Evolutionary conservation across 2,113 vertebrate genomes (phyloP), one percentile per base, ranked within the genome.

Genomic region (Gadus macrocephalus): DNA sequence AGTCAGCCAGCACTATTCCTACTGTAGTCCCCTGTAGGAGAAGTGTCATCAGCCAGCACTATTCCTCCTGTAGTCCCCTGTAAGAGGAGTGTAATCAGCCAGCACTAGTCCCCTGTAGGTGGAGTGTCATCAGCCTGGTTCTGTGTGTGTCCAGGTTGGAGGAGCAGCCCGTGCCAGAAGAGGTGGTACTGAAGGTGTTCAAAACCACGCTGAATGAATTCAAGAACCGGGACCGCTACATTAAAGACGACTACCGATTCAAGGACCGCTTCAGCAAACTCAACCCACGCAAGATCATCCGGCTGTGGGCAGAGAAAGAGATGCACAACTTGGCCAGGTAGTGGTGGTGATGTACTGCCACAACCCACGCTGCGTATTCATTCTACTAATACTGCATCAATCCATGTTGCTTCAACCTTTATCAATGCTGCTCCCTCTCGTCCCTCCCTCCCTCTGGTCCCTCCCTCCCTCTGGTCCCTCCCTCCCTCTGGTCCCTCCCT

Each of bases 141-240:
- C 20, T 20, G 16, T 28, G 67, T 65, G 16, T 28, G 67, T 65
- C 56, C 68, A 95, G 94, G 15, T 71, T 93, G 87, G 89, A 93
- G 79, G 90, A 91, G 78, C 91, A 92, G 88, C 78, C 88, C 15
- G 85, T 98, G 61, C 95, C 97, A 6, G 67, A 89, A 16, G 96
- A 98, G 69, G 96, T 95, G 85, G 97, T 97, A 53, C 92, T 98
- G 79, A 99, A 99, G 86, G 97, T 99, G 17, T 99, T 96, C 82
- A 98, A 99, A 89, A 99, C 97, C 9, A 99, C 96, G 1, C 92
- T 99, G 53, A 99, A 98, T 85, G 97, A 99, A 81, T 99, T 99
- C 88, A 98, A 92, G 90, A 98, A 96, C 88, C 85, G 97, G 31
- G 96, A 98, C 84, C 97, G 98, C 73, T 99, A 99, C 79, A 99